Evolutionary conservation across 1,140 invertebrate species (phyloP).

Genomic region (Periplaneta americana): DNA sequence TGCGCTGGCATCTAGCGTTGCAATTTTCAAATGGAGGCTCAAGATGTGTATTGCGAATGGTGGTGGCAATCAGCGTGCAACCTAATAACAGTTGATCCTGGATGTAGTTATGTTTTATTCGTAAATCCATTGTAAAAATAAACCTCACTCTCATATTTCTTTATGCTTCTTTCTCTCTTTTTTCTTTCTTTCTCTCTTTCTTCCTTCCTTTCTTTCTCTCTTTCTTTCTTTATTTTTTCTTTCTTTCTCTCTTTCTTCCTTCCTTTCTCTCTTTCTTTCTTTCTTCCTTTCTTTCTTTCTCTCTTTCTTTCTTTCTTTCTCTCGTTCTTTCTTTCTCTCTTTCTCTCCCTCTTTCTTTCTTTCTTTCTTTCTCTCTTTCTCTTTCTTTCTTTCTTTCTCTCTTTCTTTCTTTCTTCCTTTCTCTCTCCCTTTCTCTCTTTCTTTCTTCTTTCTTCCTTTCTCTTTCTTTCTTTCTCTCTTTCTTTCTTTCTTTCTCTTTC

Average conservation of each 20-base stretch:
- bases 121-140: no score
- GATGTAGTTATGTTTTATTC: no score
- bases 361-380: not conserved
- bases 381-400: not conserved
- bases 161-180: not conserved
- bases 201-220: not conserved
- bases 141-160: no score
- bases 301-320: not conserved
- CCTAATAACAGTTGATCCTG: no score
- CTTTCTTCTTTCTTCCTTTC: not conserved
- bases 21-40: no score
- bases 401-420: not conserved
- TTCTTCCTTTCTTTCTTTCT: not conserved
- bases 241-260: not conserved
- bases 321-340: not conserved
- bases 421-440: not conserved
- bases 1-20: no score
- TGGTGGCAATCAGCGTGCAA: no score
- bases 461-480: not conserved
- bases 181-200: not conserved
- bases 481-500: not conserved
- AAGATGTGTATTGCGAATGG: no score
- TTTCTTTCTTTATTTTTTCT: not conserved
- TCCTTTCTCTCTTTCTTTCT: not conserved
- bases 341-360: not conserved